A percentile compares a stretch with the other conserved stretches of the same genome.
These are phyloP conservation scores for Spilarctia lutea DNA, from an alignment of 2,888 invertebrate species.

Conservation along the genomic window DNA sequence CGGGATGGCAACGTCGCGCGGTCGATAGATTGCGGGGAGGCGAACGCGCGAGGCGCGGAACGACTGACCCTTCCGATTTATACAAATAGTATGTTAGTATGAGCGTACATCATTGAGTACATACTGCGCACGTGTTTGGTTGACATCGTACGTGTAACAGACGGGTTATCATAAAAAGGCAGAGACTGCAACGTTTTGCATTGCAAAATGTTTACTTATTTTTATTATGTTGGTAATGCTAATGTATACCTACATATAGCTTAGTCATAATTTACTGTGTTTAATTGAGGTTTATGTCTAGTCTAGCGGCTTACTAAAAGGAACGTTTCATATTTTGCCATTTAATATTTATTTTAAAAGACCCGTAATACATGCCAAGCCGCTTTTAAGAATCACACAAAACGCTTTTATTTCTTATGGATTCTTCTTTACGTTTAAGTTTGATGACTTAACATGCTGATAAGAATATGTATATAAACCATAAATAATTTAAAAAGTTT, in stretches of 20 bases:
- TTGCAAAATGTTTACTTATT: slow-evolving; percentile 13
- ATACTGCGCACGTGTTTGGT: slow-evolving; percentile 45
- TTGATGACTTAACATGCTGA: background rate
- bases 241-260: background rate
- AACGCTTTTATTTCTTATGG: background rate
- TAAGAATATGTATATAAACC: background rate
- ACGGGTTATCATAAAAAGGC: slow-evolving; percentile 38
- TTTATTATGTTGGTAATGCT: slow-evolving; percentile 15
- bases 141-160: slow-evolving; percentile 45
- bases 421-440: background rate
- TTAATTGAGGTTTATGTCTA: background rate
- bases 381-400: background rate
- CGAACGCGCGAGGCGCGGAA: slow-evolving; percentile 44
- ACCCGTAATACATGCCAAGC: background rate
- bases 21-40: slow-evolving; percentile 61
- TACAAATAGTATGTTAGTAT: slow-evolving; percentile 37
- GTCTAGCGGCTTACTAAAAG: background rate
- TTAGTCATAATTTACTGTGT: background rate
- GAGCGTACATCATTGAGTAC: slow-evolving; percentile 42
- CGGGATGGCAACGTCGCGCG: slow-evolving; percentile 71
- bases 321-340: background rate
- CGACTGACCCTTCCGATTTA: slow-evolving; percentile 67
- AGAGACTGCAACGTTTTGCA: slow-evolving; percentile 23
- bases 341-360: background rate
- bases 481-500: background rate